Percentiles rank a stretch among this genome's conserved stretches.
phyloP scores from a whole-genome alignment of 2,888 invertebrate species.

The Ichneumon xanthorius region DNA sequence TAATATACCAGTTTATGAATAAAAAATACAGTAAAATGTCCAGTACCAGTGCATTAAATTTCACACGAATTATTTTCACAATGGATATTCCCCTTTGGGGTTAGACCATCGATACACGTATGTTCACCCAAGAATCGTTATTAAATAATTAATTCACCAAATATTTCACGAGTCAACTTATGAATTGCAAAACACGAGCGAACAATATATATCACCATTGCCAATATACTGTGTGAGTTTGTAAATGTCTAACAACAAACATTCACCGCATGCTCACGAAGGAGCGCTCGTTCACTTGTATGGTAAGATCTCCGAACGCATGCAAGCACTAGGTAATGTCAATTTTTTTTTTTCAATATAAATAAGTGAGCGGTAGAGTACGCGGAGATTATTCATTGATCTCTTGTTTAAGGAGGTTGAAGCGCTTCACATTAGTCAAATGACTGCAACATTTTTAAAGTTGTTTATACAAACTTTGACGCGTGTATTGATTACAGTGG shows the following conservation, averaged over 20 bases:
- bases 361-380: constrained; percentile 50
- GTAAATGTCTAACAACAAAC: constrained; percentile 77
- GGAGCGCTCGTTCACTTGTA: constrained; percentile 83
- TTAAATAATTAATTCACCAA: neutral
- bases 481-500: no score
- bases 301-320: constrained; percentile 84
- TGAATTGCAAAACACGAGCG: constrained; percentile 1
- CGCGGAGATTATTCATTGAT: constrained; percentile 45
- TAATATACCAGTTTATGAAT: no score
- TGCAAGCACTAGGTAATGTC: constrained; percentile 85
- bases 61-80: no score
- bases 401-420: neutral
- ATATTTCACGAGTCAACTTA: neutral
- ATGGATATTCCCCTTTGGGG: neutral
- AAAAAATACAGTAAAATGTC: no score
- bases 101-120: neutral
- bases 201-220: constrained; percentile 61
- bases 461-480: no score
- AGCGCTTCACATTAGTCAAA: no score
- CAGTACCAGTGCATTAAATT: no score
- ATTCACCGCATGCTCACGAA: constrained; percentile 83
- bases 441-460: no score
- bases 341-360: constrained; percentile 72
- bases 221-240: constrained; percentile 64
- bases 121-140: neutral